Percentiles rank a stretch among this genome's conserved stretches.
Evolutionary conservation across 2,888 invertebrate genomes (phyloP).

Genomic region (Halictus quadricinctus): DNA sequence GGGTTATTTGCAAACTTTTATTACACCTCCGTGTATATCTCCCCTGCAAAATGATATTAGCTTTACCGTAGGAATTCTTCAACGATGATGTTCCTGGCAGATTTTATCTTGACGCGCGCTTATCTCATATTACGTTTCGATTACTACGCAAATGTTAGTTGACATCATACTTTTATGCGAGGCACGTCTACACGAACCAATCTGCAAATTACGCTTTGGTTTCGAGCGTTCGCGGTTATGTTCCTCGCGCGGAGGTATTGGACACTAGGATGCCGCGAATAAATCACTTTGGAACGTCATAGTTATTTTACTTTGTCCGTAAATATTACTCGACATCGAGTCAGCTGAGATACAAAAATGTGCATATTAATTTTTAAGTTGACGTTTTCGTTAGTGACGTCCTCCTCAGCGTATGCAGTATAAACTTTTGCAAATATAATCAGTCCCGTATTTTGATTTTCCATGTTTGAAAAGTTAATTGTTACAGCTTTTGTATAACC

Average conservation of each 20-base stretch:
- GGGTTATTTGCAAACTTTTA: conserved; percentile 31
- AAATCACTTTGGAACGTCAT: neutral
- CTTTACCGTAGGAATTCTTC: conserved; percentile 10
- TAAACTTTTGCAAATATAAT: no score
- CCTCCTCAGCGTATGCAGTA: no score
- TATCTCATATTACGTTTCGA: conserved; percentile 8
- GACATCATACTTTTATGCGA: neutral
- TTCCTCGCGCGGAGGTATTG: neutral
- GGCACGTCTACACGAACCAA: neutral
- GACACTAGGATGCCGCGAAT: neutral
- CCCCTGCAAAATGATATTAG: neutral
- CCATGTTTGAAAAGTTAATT: no score
- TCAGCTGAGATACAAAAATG: neutral
- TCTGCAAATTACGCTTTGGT: neutral
- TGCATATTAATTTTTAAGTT: neutral
- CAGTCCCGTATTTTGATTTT: no score
- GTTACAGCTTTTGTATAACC: no score
- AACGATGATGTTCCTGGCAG: conserved; percentile 6
- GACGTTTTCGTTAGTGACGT: no score
- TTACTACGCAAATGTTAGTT: neutral
- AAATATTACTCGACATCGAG: neutral
- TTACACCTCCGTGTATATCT: conserved; percentile 21
- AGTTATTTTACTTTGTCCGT: neutral
- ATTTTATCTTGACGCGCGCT: conserved; percentile 5
- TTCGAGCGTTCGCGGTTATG: neutral